Base-by-base conservation (phyloP, 2,888 invertebrate genomes). In the Blastobasis lacticolella region DNA sequence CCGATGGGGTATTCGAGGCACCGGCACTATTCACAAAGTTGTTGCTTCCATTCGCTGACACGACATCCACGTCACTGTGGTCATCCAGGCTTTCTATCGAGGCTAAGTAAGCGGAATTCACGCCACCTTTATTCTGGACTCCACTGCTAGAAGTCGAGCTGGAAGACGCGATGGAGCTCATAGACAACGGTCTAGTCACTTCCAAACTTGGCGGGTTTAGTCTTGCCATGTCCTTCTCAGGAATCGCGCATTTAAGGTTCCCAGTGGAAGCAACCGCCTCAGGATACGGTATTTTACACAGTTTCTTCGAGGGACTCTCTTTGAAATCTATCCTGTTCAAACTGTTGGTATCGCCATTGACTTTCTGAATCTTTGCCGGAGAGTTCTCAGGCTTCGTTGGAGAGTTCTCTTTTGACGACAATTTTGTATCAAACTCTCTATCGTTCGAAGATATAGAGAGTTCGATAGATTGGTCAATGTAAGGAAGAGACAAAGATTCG, bases 11-110 rank as follows among this genome's bases (percentile, higher is more conserved):
- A 42, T 75, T 80, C 60, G 81, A 63, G 51, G 81, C 72, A 0
- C 86, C 85, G 43, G 84, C 75, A 45, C 63, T 81, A 54, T 87
- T 85, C 38, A 86, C 77, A 52, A 86, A 88, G 57, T 79, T 75
- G 55, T 82, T 87, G 57, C 87, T 88, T 2, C 86, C 85, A 57
- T 81, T 86, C 6, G 77, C 84, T 8, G 87, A 88, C 3, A 73
- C 81, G 61, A 91, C 87, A 64, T 93, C 93, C 37, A 89, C 92
- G 66, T 93, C 94, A 70, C 94, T 94, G 62, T 94, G 92, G 67
- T 95, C 94, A 54, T 94, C 95, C 63, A 96, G 86, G 63, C 95
- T 95, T 76, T 96, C 97, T 49, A 95, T 94, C 41, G 95, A 96
- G 50, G 96, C 96, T 72, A 96, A 85, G 79, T 96, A 96, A 10